A percentile compares a stretch with the other conserved stretches of the same genome.
These are phyloP conservation scores for Poecilia picta DNA, from an alignment of 2,797 vertebrate species.

Conservation along the genomic window DNA sequence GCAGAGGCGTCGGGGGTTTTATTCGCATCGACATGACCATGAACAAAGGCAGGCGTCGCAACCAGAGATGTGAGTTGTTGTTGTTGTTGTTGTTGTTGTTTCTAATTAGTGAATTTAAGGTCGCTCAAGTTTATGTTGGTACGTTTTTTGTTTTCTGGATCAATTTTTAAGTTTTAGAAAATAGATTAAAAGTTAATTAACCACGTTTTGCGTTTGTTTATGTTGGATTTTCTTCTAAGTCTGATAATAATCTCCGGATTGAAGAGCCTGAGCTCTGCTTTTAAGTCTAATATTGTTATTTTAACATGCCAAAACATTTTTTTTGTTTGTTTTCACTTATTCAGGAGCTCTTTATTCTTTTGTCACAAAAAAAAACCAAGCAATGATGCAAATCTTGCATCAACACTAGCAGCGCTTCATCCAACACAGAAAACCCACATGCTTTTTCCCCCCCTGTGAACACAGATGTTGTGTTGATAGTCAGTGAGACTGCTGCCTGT, in stretches of 20 bases:
- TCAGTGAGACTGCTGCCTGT: constrained; percentile 1
- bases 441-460: background rate
- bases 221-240: constrained; percentile 5
- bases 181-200: constrained; percentile 13
- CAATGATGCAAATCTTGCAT: background rate
- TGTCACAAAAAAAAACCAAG: background rate
- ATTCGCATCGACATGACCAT: constrained; percentile 56
- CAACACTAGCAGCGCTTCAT: background rate
- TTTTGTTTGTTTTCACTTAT: background rate
- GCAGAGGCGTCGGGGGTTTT: background rate
- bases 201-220: background rate
- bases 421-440: background rate
- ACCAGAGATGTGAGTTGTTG: constrained; percentile 77
- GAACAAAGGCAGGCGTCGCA: constrained; percentile 78
- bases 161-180: background rate
- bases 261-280: constrained; percentile 1
- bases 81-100: constrained; percentile 43
- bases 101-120: background rate
- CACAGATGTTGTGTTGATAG: background rate
- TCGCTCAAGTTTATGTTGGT: background rate
- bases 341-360: background rate
- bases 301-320: constrained; percentile 4
- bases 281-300: constrained; percentile 5
- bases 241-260: background rate
- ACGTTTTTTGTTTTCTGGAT: background rate